Percentiles rank a stretch among this genome's conserved stretches.
These are phyloP conservation scores for Sebastes hubbsi DNA, from an alignment of 2,797 vertebrate species.

Conservation along the genomic window DNA sequence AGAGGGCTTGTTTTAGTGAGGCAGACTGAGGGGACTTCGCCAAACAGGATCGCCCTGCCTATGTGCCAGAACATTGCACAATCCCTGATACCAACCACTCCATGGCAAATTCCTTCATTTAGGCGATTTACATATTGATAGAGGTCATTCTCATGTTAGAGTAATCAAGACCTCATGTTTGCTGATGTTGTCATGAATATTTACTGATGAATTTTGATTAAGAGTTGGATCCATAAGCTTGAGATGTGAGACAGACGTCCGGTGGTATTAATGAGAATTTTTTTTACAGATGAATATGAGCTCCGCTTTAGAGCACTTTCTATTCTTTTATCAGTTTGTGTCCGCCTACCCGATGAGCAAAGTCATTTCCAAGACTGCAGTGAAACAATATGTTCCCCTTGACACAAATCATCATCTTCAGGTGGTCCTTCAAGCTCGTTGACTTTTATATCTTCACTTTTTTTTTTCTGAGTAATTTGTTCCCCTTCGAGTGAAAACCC, in stretches of 20 bases:
- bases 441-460: conserved; percentile 58
- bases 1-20: conserved; percentile 46
- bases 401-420: conserved; percentile 59
- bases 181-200: conserved; percentile 64
- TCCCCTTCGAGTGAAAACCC: conserved; percentile 42
- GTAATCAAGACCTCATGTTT: conserved; percentile 68
- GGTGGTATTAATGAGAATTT: conserved; percentile 28
- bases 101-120: conserved; percentile 47
- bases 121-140: conserved; percentile 72
- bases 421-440: conserved; percentile 55
- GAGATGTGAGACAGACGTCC: not conserved
- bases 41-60: conserved; percentile 25
- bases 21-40: conserved; percentile 27
- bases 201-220: conserved; percentile 58
- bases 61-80: conserved; percentile 19
- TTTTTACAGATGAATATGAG: conserved; percentile 21
- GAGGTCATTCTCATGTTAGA: conserved; percentile 55
- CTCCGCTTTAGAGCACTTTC: not conserved
- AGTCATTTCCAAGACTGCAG: conserved; percentile 18
- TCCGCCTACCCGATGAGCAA: conserved; percentile 15
- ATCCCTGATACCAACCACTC: conserved; percentile 19
- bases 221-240: conserved; percentile 21
- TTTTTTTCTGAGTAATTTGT: conserved; percentile 51
- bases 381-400: conserved; percentile 57
- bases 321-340: conserved; percentile 31